These are phyloP conservation scores for Telmatherina bonti DNA, from an alignment of 2,797 vertebrate genomes.

Conservation along the genomic window DNA sequence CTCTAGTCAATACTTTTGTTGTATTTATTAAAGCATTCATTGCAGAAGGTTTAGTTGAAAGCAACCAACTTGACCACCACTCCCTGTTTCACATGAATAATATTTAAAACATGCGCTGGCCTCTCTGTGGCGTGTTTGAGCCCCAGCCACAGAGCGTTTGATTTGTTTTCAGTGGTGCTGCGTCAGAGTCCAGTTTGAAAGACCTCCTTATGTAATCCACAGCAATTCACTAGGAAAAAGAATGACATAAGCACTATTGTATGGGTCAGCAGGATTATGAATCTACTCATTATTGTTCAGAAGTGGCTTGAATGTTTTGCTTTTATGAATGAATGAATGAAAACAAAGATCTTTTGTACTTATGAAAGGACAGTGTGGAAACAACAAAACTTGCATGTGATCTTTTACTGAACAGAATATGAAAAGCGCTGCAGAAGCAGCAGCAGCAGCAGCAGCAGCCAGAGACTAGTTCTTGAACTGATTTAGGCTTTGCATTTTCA, in stretches of 20 bases:
- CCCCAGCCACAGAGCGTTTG: conserved; percentile 23
- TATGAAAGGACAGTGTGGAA: not conserved
- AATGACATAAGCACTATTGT: conserved; percentile 34
- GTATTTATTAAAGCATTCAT: conserved; percentile 55
- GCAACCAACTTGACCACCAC: conserved; percentile 44
- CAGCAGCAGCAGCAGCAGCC: conserved; percentile 3
- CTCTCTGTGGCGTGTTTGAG: conserved; percentile 30
- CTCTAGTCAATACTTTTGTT: conserved; percentile 16
- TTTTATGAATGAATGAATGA: conserved; percentile 3
- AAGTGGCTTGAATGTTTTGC: not conserved
- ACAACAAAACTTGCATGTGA: not conserved
- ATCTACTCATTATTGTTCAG: conserved; percentile 13
- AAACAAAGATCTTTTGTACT: not conserved
- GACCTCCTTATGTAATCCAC: conserved; percentile 46
- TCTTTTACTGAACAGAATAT: not conserved
- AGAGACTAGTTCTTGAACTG: conserved; percentile 6
- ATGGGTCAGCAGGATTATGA: conserved; percentile 23
- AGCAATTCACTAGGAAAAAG: conserved; percentile 20
- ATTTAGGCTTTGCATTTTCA: conserved; percentile 19
- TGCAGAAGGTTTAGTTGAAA: conserved; percentile 36
- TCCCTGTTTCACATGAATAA: conserved; percentile 52
- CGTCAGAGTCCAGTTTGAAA: conserved; percentile 34
- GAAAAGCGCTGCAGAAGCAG: not conserved
- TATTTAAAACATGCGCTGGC: conserved; percentile 29
- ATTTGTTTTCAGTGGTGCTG: conserved; percentile 38